Evolutionary conservation across 2,888 invertebrate species (phyloP), one percentile per base, ranked within the genome.

Genomic region (Eupithecia subfuscata): DNA sequence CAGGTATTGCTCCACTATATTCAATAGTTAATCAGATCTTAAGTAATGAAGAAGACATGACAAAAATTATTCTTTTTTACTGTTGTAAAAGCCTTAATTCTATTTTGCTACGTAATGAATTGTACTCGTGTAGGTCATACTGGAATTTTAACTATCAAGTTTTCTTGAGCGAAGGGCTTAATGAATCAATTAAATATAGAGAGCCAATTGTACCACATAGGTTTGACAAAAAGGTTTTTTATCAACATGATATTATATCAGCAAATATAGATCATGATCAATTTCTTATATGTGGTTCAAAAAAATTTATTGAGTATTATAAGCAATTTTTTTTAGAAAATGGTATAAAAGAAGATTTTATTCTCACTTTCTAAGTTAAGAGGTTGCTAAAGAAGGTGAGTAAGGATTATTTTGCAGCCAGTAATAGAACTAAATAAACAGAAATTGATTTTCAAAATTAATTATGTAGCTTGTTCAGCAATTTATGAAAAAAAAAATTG

Each of bases 131-230:
- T 81, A 91, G 92, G 45, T 90, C 92, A 40, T 96, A 94, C 88
- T 98, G 98, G 97, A 98, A 98, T 91, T 98, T 97, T 86, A 91
- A 90, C n/a, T 96, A 96, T 80, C 91, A 93, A 64, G 91, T 97
- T 79, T 97, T 95, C 90, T 82, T 97, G 69, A 89, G 91, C 81
- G 89, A 88, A 48, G 69, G 14, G 63, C 45, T 60, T 56, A 69
- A n/a, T 56, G 71, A 60, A 16, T 2, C 69, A 7, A 65, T 80
- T 65, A 95, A 95, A 84, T 96, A 96, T 86, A 90, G 94, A 83
- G 96, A 96, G 88, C 92, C 94, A 69, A 87, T 96, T 48, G 83
- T 88, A 74, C 79, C 79, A 70, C 82, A 83, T 56, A 95, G 89
- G 86, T 83, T 96, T 9, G 82, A 80, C 67, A 71, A 79, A 67